Percentiles rank a stretch among this genome's conserved stretches.
These are phyloP conservation scores for Nezara viridula DNA, from an alignment of 2,888 invertebrate species.

Conservation along the genomic window DNA sequence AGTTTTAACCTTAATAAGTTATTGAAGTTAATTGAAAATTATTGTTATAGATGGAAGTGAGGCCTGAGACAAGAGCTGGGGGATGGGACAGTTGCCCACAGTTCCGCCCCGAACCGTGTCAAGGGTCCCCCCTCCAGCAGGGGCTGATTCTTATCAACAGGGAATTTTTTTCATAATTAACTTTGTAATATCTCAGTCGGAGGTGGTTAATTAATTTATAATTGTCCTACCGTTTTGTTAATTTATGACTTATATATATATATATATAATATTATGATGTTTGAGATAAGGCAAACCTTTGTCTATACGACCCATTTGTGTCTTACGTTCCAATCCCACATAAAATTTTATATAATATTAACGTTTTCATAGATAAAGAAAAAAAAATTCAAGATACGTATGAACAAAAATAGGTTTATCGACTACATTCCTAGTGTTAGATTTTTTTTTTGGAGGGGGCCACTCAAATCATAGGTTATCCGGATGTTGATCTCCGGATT, in stretches of 20 bases:
- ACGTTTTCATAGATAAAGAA: no score
- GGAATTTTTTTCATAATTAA: conserved; percentile 31
- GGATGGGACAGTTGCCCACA: neutral
- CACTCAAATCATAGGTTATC: no score
- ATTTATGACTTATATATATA: neutral
- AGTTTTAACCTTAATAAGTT: no score
- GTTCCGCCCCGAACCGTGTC: neutral
- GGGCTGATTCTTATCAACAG: conserved; percentile 2
- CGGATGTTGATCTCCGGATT: no score
- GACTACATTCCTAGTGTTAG: no score
- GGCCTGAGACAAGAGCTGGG: neutral
- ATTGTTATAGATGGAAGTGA: neutral
- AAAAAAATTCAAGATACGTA: no score
- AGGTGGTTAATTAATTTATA: neutral
- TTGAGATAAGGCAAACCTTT: neutral
- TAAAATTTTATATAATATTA: no score
- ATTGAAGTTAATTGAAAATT: no score
- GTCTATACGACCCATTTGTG: neutral
- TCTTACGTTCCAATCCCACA: no score
- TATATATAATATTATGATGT: neutral
- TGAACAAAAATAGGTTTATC: no score
- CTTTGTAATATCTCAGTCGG: neutral
- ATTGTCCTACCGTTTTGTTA: neutral
- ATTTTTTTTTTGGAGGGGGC: no score
- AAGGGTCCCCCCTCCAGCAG: neutral